Conservation (phyloP, 2,888 invertebrate genomes). For the Euzophera pinguis region DNA sequence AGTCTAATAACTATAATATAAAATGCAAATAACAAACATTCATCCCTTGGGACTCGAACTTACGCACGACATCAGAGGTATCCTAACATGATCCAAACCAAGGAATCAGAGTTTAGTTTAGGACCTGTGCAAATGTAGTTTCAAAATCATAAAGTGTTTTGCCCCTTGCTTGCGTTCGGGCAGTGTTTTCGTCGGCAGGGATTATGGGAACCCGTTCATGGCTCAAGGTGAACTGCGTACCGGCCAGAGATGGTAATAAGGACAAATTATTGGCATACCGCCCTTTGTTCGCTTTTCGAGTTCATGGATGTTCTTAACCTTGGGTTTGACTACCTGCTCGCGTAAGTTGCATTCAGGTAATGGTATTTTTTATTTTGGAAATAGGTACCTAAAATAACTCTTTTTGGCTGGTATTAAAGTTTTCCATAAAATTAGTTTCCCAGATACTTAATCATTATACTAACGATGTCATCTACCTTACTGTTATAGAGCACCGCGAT, state of each 20-base stretch:
- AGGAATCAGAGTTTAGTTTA: too few relatives aligned
- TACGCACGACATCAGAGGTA: too few relatives aligned
- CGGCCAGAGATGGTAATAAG: slow-evolving; percentile 58
- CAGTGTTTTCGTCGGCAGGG: slow-evolving; percentile 20
- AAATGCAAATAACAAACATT: too few relatives aligned
- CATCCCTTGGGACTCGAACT: too few relatives aligned
- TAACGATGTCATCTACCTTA: neutral
- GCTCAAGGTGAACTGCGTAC: slow-evolving; percentile 62
- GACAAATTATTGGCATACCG: slow-evolving; percentile 69
- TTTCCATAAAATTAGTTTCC: too few relatives aligned
- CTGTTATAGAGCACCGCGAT: neutral
- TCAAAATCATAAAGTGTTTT: slow-evolving; percentile 23
- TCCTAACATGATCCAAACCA: too few relatives aligned
- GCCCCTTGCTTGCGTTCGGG: slow-evolving; percentile 23
- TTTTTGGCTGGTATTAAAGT: too few relatives aligned
- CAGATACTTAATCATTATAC: too few relatives aligned
- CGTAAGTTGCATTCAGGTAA: slow-evolving; percentile 23
- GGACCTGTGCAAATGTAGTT: too few relatives aligned
- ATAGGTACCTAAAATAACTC: too few relatives aligned
- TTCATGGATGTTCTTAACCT: slow-evolving; percentile 50
- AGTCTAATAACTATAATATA: too few relatives aligned
- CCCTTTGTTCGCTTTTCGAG: slow-evolving; percentile 66
- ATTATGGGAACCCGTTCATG: slow-evolving; percentile 61
- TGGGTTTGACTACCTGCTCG: slow-evolving; percentile 53
- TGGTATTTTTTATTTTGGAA: too few relatives aligned